Percentiles rank a stretch among this genome's conserved stretches.
phyloP scores from a whole-genome alignment of 2,888 invertebrate genomes.

The Plagiodera versicolora region DNA sequence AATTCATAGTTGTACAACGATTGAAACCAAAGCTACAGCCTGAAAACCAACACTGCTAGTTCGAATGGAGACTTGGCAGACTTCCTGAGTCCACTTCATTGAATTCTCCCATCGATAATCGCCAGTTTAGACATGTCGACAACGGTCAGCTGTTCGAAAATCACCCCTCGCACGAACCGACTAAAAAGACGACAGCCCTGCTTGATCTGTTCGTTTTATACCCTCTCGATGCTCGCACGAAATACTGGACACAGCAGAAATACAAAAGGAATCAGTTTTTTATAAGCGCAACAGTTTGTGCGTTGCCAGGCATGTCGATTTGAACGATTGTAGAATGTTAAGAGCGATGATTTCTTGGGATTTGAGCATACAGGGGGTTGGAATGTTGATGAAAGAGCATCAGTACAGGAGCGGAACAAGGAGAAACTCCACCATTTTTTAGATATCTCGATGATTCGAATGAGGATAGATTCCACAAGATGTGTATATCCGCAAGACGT shows the following conservation, averaged over 20 bases:
- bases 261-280: slow-evolving; percentile 34
- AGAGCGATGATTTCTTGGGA: slow-evolving; percentile 18
- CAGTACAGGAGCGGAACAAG: too few species aligned
- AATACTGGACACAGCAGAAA: slow-evolving; percentile 33
- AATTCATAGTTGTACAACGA: too few species aligned
- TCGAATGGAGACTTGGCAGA: too few species aligned
- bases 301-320: slow-evolving; percentile 29
- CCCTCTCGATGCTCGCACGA: slow-evolving; percentile 34
- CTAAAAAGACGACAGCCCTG: slow-evolving; percentile 37
- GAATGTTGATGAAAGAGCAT: too few species aligned
- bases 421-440: too few species aligned
- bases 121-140: slow-evolving; percentile 19
- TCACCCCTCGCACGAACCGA: slow-evolving; percentile 41
- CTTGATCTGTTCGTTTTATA: slow-evolving; percentile 33
- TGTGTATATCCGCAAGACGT: too few species aligned
- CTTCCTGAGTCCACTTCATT: neutral
- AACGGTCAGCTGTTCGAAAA: slow-evolving; percentile 49
- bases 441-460: too few species aligned
- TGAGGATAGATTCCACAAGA: too few species aligned
- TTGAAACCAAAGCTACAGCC: too few species aligned
- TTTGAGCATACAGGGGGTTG: too few species aligned
- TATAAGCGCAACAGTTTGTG: slow-evolving; percentile 32
- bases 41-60: too few species aligned
- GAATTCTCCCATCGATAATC: too few species aligned
- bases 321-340: slow-evolving; percentile 23